Base-by-base conservation (phyloP, 2,113 vertebrate species). In the Takifugu flavidus region DNA sequence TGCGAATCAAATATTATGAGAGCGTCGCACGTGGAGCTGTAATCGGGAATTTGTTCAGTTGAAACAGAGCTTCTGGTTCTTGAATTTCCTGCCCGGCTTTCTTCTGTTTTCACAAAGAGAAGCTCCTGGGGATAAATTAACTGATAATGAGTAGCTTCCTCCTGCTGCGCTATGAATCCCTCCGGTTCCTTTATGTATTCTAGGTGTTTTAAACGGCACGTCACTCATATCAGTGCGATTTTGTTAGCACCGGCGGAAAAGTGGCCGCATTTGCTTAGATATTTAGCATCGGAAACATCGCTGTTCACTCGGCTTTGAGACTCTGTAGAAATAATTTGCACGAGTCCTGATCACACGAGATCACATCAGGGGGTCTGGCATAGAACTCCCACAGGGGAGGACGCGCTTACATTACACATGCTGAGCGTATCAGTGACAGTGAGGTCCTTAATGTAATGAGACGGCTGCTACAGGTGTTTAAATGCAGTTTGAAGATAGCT, bases 101-200 rank as follows among this genome's bases (percentile, higher is more conserved):
- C 47, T 44, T 14, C 47, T 57, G 43, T 77, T 63, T 65, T 56
- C 59, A 54, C 56, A 65, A 43, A 69, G 43, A 69, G 62, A 77
- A 57, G 31, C 72, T 82, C 59, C 51, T 29, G 75, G 55, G 73
- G 56, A 70, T 77, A 65, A 82, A 82, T 72, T 44, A 74, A 67
- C 25, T 28, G 68, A 75, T 75, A 72, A 74, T 62, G 59, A 81
- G 69, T 77, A 55, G 54, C 55, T 68, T 62, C 52, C 53, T 53
- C 63, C 56, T 62, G 58, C 69, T 78, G 56, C 11, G 62, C 45
- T 27, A 31, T 64, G 73, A 78, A 66, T 53, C 62, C 60, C 73
- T 44, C 29, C 25, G 44, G 44, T 25, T 56, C 49, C 63, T 62
- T 59, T 43, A 74, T 59, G 28, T 68, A 42, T 74, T 73, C 71